Percentiles rank a stretch among this genome's conserved stretches.
Conservation (phyloP, 1,140 invertebrate species). For the Dendrolimus punctatus region DNA sequence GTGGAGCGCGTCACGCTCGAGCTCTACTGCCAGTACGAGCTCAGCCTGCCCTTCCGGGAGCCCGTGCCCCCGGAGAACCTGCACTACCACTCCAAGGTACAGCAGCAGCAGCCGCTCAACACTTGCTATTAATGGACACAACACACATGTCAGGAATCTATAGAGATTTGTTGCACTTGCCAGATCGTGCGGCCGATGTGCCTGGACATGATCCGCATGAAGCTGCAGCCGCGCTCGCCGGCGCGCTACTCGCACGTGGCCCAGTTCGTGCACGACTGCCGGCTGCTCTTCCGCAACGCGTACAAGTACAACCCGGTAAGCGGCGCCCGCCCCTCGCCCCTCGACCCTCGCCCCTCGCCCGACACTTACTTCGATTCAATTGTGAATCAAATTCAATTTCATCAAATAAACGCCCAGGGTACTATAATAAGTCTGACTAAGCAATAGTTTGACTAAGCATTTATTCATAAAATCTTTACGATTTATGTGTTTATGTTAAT, state of each 20-base stretch:
- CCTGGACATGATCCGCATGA: slow-evolving; percentile 85
- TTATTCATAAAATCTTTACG: too few species aligned
- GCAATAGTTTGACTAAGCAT: too few species aligned
- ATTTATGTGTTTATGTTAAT: too few species aligned
- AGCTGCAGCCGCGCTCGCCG: slow-evolving; percentile 80
- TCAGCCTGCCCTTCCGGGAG: slow-evolving; percentile 89
- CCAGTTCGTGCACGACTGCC: slow-evolving; percentile 86
- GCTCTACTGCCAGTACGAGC: slow-evolving; percentile 91
- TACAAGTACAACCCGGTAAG: slow-evolving; percentile 88
- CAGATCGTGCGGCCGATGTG: slow-evolving; percentile 87
- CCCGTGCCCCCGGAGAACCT: slow-evolving; percentile 83
- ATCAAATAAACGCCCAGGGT: too few species aligned
- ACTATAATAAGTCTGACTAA: too few species aligned
- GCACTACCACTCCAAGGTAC: slow-evolving; percentile 79
- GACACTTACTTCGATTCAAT: too few species aligned
- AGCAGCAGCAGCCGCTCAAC: too few species aligned
- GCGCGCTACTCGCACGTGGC: slow-evolving; percentile 83
- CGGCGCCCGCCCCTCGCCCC: too few species aligned
- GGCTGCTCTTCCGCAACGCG: slow-evolving; percentile 91
- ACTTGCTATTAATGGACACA: too few species aligned
- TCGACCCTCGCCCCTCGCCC: too few species aligned
- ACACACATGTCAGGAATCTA: too few species aligned
- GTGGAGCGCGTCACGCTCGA: slow-evolving; percentile 89
- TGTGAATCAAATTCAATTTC: not conserved
- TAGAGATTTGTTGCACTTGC: too few species aligned